These are phyloP conservation scores for Melanotus villosus DNA, from an alignment of 2,888 invertebrate genomes.

Conservation along the genomic window DNA sequence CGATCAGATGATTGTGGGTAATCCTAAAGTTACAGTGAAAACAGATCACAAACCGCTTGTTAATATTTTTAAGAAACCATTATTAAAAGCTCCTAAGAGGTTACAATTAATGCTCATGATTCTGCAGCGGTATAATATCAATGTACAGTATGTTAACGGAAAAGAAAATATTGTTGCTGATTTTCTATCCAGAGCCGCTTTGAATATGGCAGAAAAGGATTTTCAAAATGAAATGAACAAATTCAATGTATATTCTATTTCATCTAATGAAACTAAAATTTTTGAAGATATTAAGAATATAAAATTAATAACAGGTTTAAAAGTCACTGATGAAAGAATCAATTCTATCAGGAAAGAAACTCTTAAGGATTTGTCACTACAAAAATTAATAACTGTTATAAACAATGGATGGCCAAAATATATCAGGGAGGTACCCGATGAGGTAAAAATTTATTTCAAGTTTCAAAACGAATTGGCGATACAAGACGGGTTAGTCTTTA, in stretches of 20 bases:
- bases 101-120: constrained; percentile 38
- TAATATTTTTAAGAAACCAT: background rate
- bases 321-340: background rate
- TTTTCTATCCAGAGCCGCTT: constrained; percentile 24
- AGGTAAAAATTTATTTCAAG: constrained; percentile 5
- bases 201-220: background rate
- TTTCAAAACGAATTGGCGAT: constrained; percentile 4
- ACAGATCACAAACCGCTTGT: background rate
- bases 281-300: background rate
- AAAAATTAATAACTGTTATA: background rate
- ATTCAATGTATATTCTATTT: background rate
- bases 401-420: background rate
- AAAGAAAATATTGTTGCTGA: constrained; percentile 19
- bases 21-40: background rate
- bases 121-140: constrained; percentile 32
- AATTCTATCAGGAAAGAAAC: background rate
- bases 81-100: constrained; percentile 7
- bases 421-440: background rate
- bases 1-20: too few species aligned
- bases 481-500: constrained; percentile 13
- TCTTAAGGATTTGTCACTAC: background rate
- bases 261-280: background rate
- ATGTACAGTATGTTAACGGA: constrained; percentile 10
- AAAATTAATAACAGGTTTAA: background rate
- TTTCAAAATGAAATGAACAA: too few species aligned